Percentiles rank a stretch among this genome's conserved stretches.
Conservation (phyloP, 1,140 invertebrate genomes). For the Caenorhabditis brenneri region DNA sequence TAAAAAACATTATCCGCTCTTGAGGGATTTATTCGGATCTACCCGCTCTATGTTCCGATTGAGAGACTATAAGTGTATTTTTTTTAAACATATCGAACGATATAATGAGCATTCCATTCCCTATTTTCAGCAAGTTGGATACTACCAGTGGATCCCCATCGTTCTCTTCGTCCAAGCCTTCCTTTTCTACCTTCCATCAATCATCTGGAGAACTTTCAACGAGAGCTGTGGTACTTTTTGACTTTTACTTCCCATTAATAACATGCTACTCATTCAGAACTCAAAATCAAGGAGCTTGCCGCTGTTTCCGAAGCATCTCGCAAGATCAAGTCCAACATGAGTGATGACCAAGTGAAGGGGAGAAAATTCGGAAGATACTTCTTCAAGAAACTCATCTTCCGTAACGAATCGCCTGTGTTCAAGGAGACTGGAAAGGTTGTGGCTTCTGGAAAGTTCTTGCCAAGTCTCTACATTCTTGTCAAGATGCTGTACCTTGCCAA, state of each 20-base stretch:
- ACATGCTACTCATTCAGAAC: neutral
- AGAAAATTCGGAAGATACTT: slow-evolving; percentile 74
- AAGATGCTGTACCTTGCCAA: slow-evolving; percentile 73
- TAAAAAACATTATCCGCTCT: too few species aligned
- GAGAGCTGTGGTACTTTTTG: slow-evolving; percentile 67
- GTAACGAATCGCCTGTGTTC: neutral
- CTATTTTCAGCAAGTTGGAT: slow-evolving; percentile 63
- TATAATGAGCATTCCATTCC: neutral
- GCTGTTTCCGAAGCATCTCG: slow-evolving; percentile 58
- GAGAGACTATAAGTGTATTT: too few species aligned
- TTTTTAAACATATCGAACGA: too few species aligned
- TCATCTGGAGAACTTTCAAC: slow-evolving; percentile 68
- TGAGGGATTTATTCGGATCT: too few species aligned
- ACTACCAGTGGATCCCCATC: slow-evolving; percentile 75
- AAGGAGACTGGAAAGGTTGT: neutral
- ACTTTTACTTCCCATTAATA: slow-evolving; percentile 56
- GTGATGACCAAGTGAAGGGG: slow-evolving; percentile 73
- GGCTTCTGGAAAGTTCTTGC: slow-evolving; percentile 6
- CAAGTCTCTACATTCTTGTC: neutral
- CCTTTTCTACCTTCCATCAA: slow-evolving; percentile 68
- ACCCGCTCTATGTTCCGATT: too few species aligned
- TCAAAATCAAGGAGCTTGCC: slow-evolving; percentile 18
- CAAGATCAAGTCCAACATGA: slow-evolving; percentile 67
- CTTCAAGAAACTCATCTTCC: slow-evolving; percentile 67
- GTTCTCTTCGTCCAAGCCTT: slow-evolving; percentile 68